Evolutionary conservation across 2,888 invertebrate species (phyloP), one percentile per base, ranked within the genome.

Genomic region (Odontothrips loti): DNA sequence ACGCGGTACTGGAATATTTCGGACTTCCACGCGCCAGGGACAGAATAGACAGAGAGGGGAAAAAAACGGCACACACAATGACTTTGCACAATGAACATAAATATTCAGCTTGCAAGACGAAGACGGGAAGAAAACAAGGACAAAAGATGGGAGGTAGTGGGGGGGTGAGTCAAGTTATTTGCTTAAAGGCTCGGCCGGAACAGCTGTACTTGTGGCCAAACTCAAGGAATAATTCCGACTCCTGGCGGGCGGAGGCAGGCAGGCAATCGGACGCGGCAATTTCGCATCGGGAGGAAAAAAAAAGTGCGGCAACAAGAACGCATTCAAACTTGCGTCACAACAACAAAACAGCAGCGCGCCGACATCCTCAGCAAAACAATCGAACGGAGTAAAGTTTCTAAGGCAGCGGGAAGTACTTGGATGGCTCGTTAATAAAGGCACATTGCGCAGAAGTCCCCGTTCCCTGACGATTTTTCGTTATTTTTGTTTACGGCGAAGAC

Each of bases 21-120:
- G 51, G n/a, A n/a, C 58, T 15, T n/a, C 68, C 68, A 8, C n/a
- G n/a, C n/a, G n/a, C 15, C 20, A 58, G 58, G 15, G 58, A 58
- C 20, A 58, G 20, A 20, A 17, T 17, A 1, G 58, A n/a, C n/a
- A n/a, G n/a, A n/a, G n/a, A 15, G 34, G 34, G 2, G 34, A 43
- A 43, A 43, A 43, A 43, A 43, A 43, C 34, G 34, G 34, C 34
- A 43, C 34, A 43, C 34, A 43, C 34, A 43, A n/a, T n/a, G n/a
- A n/a, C n/a, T n/a, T n/a, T n/a, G n/a, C n/a, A n/a, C n/a, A n/a
- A 75, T 75, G 68, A 27, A 75, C 68, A 75, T 75, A 75, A 75
- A 75, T 75, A 75, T 75, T 75, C 68, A 75, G 27, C 68, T 75
- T 75, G 68, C 34, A 43, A 75, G 68, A 75, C 68, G 51, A 23